Base-by-base conservation (phyloP, 1,140 invertebrate genomes). In the Anastrepha obliqua region DNA sequence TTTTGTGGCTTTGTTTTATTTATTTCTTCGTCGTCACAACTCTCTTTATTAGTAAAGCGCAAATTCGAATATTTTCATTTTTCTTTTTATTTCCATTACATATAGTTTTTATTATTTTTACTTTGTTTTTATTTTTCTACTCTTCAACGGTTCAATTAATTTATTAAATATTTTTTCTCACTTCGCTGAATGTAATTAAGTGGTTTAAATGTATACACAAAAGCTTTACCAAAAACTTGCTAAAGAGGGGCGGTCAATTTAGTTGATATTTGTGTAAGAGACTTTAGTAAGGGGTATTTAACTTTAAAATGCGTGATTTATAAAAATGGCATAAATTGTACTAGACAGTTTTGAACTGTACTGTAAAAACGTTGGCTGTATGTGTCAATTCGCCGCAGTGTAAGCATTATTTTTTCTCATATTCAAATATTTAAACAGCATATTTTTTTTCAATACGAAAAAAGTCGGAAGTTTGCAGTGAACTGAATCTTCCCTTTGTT, bases 51-150 rank as follows among this genome's bases (percentile, higher is more conserved):
- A 67, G 29, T 67, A 67, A 39, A 4, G 20, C 29, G 39, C 29
- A 29, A 9, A 65, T 42, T 67, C 13, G 29, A 67, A 67, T 67
- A 67, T 67, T 67, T 67, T 67, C 51, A 13, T 67, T 67, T 67
- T 55, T 55, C 51, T 55, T 55, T 55, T 67, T 39, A 67, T 67
- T 67, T 67, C 6, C 9, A 13, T 67, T 29, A 39, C 39, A 39
- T 55, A 67, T 42, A 39, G 64, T 2, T 67, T 39, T 67, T 67
- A 67, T 42, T 42, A 67, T 29, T 6, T 67, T 29, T 67, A 29
- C 5, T 67, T 67, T 39, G 64, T 64, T 64, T 64, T 67, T 42
- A 7, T 42, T 42, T 67, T 67, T 11, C 9, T 3, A 13, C 20
- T 39, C 39, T 67, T 67, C 13, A 42, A 67, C 20, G 64, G 29